phyloP scores from a whole-genome alignment of 2,797 vertebrate genomes.

The Gallirallus australis region DNA sequence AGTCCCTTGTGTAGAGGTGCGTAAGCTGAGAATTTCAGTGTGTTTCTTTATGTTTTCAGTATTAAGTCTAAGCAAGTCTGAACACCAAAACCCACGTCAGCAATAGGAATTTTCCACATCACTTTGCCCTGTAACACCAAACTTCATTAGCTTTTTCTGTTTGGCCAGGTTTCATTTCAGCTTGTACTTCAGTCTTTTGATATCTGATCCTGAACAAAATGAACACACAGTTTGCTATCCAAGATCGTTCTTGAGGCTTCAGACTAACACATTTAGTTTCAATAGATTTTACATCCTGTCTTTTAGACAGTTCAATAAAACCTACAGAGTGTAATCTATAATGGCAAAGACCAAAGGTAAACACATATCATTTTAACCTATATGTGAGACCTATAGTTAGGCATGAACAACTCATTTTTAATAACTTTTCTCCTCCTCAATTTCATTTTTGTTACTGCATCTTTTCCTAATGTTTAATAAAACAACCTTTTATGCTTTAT shows the following conservation, averaged over 20 bases:
- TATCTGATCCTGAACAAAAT: not conserved
- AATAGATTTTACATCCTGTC: not conserved
- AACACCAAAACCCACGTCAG: accelerated
- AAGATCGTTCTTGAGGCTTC: not conserved
- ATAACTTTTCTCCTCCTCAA: not conserved
- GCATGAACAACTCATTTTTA: not conserved
- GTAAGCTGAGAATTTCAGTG: not conserved
- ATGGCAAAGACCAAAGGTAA: not conserved
- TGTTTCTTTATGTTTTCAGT: not conserved
- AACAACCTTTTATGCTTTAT: not conserved
- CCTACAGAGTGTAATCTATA: not conserved
- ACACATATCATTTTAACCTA: not conserved
- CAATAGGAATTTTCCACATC: not conserved
- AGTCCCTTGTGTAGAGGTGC: not conserved
- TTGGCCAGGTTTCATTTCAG: not conserved
- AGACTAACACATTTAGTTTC: not conserved
- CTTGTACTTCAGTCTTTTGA: not conserved
- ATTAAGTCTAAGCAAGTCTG: not conserved
- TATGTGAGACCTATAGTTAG: not conserved
- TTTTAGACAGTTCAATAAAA: not conserved
- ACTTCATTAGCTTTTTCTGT: not conserved
- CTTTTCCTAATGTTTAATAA: not conserved
- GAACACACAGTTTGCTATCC: not conserved
- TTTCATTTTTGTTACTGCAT: not conserved
- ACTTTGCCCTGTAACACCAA: not conserved